These are phyloP conservation scores for Cotesia glomerata DNA, from an alignment of 1,140 invertebrate species.

Conservation along the genomic window DNA sequence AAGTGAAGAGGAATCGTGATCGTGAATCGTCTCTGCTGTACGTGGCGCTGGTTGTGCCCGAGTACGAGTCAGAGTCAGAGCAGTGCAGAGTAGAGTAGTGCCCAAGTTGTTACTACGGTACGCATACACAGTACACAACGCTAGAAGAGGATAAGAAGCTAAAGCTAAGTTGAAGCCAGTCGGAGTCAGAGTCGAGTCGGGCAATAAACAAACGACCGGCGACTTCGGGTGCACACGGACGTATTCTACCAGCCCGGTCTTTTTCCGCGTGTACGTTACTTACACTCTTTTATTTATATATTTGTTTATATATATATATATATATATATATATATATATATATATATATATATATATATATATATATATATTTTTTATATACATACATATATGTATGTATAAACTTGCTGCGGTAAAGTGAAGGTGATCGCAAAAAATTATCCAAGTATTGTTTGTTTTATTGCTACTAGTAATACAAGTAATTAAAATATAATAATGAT, in stretches of 20 bases:
- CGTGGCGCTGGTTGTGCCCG: slow-evolving; percentile 8
- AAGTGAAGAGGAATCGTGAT: background rate
- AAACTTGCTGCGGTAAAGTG: background rate
- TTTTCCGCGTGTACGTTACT: background rate
- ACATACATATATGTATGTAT: background rate
- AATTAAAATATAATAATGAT: too few species aligned
- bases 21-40: slow-evolving; percentile 11
- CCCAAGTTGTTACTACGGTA: too few species aligned
- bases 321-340: too few species aligned
- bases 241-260: background rate
- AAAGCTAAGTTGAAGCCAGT: background rate
- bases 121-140: background rate
- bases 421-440: slow-evolving; percentile 3
- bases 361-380: too few species aligned
- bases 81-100: too few species aligned
- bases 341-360: too few species aligned
- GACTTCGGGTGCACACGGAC: slow-evolving; percentile 32
- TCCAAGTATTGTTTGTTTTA: background rate
- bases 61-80: background rate
- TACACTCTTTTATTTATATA: background rate
- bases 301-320: background rate
- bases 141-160: background rate
- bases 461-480: background rate
- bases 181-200: slow-evolving; percentile 9
- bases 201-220: slow-evolving; percentile 42